Evolutionary conservation across 2,113 vertebrate species (phyloP), one percentile per base, ranked within the genome.

Genomic region (Indri indri): DNA sequence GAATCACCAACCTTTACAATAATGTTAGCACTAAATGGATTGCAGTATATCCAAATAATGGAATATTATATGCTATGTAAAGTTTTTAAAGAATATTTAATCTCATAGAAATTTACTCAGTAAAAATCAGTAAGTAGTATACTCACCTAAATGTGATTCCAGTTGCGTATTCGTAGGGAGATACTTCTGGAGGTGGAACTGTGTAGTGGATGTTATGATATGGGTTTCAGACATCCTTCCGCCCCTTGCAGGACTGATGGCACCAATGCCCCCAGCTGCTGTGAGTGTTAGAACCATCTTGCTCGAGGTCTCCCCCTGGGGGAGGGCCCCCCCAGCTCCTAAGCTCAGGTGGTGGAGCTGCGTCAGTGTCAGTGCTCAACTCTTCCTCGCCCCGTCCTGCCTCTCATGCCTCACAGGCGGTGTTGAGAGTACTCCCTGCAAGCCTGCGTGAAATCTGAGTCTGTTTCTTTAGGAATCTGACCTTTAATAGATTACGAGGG

Each of bases 1-100:
- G 50, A 91, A 54, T 88, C 14, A 27, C 23, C 14, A 66, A 11
- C 65, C 34, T 84, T 93, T 84, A 79, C 30, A 91, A 2, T 88
- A 59, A 68, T 57, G 7, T n/a, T 61, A 61, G 16, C n/a, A 52
- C 65, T 61, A 34, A 92, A 50, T 63, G n/a, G 92, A 66, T 79
- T 63, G 54, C 50, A 81, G 8, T 77, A 14, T 32, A 37, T 90
- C 4, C 5, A 40, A 91, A 79, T 70, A 37, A 47, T 82, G 32
- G 68, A 92, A 66, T 82, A 22, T 54, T 88, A 22, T 50, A 18
- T n/a, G 30, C 11, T 5, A 4, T 12, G 30, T 66, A 66, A 34
- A 73, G 18, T 77, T 83, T 88, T 89, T 73, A 65, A 83, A 83
- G 68, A 86, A 27, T 66, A 54, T 73, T 63, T 90, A 47, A 74